Evolutionary conservation across 2,888 invertebrate genomes (phyloP), one percentile per base, ranked within the genome.

Genomic region (Notocelia uddmanniana): DNA sequence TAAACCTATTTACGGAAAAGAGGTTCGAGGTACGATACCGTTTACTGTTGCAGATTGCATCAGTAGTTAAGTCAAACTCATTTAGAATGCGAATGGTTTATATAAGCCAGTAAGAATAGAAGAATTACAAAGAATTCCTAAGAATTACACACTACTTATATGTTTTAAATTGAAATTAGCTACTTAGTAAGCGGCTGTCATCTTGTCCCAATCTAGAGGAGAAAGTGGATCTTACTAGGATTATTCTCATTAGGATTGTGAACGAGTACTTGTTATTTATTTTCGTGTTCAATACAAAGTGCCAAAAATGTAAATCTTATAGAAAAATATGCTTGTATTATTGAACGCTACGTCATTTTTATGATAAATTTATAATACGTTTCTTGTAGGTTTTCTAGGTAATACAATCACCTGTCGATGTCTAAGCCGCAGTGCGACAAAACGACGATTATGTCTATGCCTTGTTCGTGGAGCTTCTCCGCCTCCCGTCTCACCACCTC

Each of bases 351-450:
- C 8, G 31, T 31, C 8, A 31, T 31, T 6, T 3, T 31, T 8
- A 31, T 31, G 8, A 31, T 31, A 37, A 1, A 45, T n/a, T 5
- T n/a, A n/a, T 37, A 10, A 13, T 37, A 13, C 6, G 41, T 6
- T n/a, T n/a, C 15, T 5, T 45, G 15, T 45, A 31, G 31, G 41
- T 45, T 10, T 31, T 31, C 2, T 10, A 26, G 5, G 5, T 26
- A 5, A 2, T 3, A 26, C 5, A 3, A 68, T 75, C 82, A 94
- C 91, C 94, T 89, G 78, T 97, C 97, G 21, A 95, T 94, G 2
- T 95, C 94, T 59, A 97, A 93, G 1, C 98, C 98, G 74, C 97
- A 96, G 83, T 98, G 98, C 0, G 98, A 97, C 19, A 98, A 85
- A 2, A 97, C 97, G 63, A 98, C 95, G 69, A 97, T 96, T 31